phyloP scores from a whole-genome alignment of 2,113 vertebrate genomes.

The Misgurnus mizolepis region DNA sequence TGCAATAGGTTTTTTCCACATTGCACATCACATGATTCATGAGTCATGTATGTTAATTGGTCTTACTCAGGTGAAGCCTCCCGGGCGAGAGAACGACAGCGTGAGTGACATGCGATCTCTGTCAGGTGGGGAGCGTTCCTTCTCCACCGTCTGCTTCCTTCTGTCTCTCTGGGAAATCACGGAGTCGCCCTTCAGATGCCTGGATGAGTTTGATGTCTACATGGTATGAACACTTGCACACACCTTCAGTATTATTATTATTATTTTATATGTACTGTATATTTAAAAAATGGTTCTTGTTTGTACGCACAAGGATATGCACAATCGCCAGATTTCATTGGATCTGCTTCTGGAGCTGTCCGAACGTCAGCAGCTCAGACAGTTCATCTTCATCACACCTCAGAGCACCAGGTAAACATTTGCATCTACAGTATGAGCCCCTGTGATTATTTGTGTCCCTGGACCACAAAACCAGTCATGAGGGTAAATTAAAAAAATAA shows the following conservation, averaged over 20 bases:
- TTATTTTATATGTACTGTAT: background rate
- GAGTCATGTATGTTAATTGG: background rate
- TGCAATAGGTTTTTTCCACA: no score
- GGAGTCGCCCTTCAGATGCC: conserved; percentile 93
- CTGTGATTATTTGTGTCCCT: background rate
- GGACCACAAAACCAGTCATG: no score
- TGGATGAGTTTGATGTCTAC: conserved; percentile 98
- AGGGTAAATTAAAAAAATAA: no score
- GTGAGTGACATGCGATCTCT: conserved; percentile 86
- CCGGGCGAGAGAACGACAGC: conserved; percentile 78
- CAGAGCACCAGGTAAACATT: conserved; percentile 62
- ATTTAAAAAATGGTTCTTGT: background rate
- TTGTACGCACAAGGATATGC: conserved; percentile 62
- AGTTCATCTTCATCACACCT: conserved; percentile 70
- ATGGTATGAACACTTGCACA: conserved; percentile 78
- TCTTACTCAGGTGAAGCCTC: conserved; percentile 84
- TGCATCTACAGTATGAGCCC: background rate
- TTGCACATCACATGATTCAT: background rate
- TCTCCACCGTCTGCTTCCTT: conserved; percentile 95
- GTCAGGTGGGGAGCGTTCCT: conserved; percentile 95
- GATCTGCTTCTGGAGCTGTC: conserved; percentile 69
- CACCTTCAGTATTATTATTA: background rate
- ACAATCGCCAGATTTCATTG: conserved; percentile 67
- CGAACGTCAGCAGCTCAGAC: conserved; percentile 66
- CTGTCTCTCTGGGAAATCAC: conserved; percentile 95